A percentile compares a stretch with the other conserved stretches of the same genome.
Conservation (phyloP, 2,888 invertebrate species). For the Leptopilina myrica region DNA sequence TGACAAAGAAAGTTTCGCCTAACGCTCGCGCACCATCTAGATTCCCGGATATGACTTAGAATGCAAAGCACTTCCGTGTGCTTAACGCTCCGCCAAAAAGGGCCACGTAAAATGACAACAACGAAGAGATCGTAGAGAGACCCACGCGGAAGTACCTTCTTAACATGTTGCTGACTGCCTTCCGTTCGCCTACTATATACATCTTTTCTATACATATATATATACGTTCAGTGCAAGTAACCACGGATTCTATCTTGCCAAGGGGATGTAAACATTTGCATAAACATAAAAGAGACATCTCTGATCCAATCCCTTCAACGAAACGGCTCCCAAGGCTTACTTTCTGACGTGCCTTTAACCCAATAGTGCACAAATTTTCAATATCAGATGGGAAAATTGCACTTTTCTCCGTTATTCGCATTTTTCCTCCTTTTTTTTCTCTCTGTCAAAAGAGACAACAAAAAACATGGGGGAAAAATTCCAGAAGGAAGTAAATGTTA, state of each 20-base stretch:
- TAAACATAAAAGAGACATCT: conserved; percentile 57
- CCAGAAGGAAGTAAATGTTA: too few species aligned
- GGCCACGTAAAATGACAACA: conserved; percentile 45
- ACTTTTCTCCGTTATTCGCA: background rate
- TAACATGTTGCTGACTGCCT: conserved; percentile 38
- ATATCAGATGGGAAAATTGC: background rate
- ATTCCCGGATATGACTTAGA: conserved; percentile 34
- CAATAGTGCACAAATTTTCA: conserved; percentile 26
- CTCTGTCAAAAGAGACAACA: background rate
- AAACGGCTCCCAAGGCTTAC: conserved; percentile 23
- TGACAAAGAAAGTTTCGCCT: too few species aligned
- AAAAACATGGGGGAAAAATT: too few species aligned
- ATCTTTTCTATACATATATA: too few species aligned
- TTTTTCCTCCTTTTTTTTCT: background rate
- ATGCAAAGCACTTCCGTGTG: conserved; percentile 46
- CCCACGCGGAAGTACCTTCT: conserved; percentile 40
- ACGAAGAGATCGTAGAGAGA: conserved; percentile 7
- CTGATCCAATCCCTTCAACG: conserved; percentile 27
- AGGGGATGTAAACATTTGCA: conserved; percentile 63
- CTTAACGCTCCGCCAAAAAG: conserved; percentile 48
- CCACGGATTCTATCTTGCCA: conserved; percentile 37
- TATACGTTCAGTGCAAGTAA: background rate
- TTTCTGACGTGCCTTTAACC: conserved; percentile 10
- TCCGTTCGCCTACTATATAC: conserved; percentile 6
- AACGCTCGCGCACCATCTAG: background rate